Percentiles rank a stretch among this genome's conserved stretches.
Evolutionary conservation across 2,113 vertebrate genomes (phyloP).

Genomic region (Cervus canadensis): DNA sequence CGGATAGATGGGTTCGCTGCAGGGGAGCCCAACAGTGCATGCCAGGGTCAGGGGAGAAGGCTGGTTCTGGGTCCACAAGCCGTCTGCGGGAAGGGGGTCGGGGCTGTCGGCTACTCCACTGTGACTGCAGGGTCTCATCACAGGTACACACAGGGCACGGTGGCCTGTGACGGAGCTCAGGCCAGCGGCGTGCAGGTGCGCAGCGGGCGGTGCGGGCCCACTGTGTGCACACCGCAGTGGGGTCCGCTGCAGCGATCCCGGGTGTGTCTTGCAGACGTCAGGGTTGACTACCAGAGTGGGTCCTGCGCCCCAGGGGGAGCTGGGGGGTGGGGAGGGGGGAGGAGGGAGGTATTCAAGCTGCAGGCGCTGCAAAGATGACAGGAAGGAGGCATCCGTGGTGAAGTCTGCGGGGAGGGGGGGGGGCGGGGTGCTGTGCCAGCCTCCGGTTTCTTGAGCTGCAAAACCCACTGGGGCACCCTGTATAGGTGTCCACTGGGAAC

Average conservation of each 20-base stretch:
- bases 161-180: not conserved
- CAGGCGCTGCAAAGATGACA: too few species aligned
- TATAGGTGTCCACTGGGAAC: not conserved
- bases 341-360: too few species aligned
- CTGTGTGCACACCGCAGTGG: not conserved
- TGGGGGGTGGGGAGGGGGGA: too few species aligned
- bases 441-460: not conserved
- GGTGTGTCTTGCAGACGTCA: too few species aligned
- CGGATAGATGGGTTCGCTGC: not conserved
- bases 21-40: too few species aligned
- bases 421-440: too few species aligned
- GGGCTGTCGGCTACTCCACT: not conserved
- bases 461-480: not conserved
- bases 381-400: too few species aligned
- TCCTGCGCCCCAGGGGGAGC: too few species aligned
- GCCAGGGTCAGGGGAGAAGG: not conserved
- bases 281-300: too few species aligned
- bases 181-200: not conserved
- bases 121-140: not conserved
- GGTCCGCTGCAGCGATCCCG: not conserved
- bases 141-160: too few species aligned
- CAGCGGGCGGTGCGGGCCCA: not conserved
- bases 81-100: not conserved
- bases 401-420: too few species aligned
- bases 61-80: not conserved